Evolutionary conservation across 2,113 vertebrate genomes (phyloP), one percentile per base, ranked within the genome.

Genomic region (Nibea albiflora): DNA sequence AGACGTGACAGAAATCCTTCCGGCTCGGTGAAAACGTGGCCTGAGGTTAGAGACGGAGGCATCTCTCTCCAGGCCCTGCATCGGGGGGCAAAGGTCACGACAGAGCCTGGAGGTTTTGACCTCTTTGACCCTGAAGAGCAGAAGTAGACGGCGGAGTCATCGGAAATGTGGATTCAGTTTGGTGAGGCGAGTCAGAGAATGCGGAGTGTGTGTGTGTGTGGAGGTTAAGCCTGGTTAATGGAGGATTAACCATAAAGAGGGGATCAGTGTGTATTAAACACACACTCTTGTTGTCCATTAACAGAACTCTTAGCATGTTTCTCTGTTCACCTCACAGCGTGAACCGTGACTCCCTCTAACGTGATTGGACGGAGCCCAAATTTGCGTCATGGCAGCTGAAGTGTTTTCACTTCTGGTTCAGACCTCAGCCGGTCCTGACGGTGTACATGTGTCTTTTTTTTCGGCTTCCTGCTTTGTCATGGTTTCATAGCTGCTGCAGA

Each of bases 231-330:
- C 63, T 31, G 75, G 85, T 87, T 90, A 89, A 89, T 90, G 88
- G 79, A 57, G 84, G 86, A 85, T 90, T 82, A 91, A 49, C 62
- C 73, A 78, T 71, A 70, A 65, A 85, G 82, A 78, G 68, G 12
- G 82, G 84, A 85, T 87, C 73, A 85, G 80, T 84, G 85, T 80
- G 90, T 77, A 87, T 87, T 81, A 91, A 87, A 87, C 87, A 80
- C 86, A 78, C 81, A 73, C 78, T 71, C 78, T 52, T 60, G 66
- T 79, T 60, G 66, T 79, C 77, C 80, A 88, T 88, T 86, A 88
- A 67, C n/a, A 14, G 77, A 44, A 61, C 74, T 47, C 63, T 79
- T 39, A 17, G 53, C 31, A 61, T 4, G n/a, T 72, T 35, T 57
- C 73, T 63, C 79, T 11, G 60, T 67, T 85, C 80, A 85, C 88